These are phyloP conservation scores for Lutjanus erythropterus DNA, from an alignment of 2,113 vertebrate genomes.

Conservation along the genomic window DNA sequence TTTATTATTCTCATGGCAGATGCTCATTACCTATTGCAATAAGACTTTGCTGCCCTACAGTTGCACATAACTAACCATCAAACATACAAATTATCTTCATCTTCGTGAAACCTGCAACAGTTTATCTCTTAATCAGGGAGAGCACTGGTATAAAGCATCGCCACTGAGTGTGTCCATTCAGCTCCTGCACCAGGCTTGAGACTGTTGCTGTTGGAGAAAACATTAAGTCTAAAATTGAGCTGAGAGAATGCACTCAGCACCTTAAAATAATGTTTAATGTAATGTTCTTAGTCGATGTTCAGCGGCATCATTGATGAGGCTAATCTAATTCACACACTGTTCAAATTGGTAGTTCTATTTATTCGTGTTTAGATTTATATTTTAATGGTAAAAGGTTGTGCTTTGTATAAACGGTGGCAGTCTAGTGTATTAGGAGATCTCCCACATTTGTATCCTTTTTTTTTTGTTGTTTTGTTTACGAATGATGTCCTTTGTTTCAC, in stretches of 20 bases:
- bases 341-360: constrained; percentile 79
- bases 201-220: constrained; percentile 30
- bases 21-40: constrained; percentile 74
- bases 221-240: constrained; percentile 28
- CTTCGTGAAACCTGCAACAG: constrained; percentile 56
- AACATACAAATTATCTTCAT: constrained; percentile 37
- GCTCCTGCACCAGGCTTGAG: constrained; percentile 40
- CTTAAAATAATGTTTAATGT: constrained; percentile 71
- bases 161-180: constrained; percentile 68
- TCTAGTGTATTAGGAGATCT: constrained; percentile 56
- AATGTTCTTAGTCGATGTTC: constrained; percentile 72
- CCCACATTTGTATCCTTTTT: constrained; percentile 50
- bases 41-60: constrained; percentile 65
- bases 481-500: constrained; percentile 67
- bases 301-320: constrained; percentile 67
- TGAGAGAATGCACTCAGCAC: constrained; percentile 72
- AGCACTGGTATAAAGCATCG: constrained; percentile 59
- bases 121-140: constrained; percentile 66
- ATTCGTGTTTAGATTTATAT: constrained; percentile 79
- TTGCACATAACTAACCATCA: constrained; percentile 62
- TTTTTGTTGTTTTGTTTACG: constrained; percentile 63
- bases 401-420: constrained; percentile 77
- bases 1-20: constrained; percentile 70
- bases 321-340: constrained; percentile 78
- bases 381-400: constrained; percentile 74